These are phyloP conservation scores for Apocheima hispidaria DNA, from an alignment of 2,888 invertebrate genomes.

Conservation along the genomic window DNA sequence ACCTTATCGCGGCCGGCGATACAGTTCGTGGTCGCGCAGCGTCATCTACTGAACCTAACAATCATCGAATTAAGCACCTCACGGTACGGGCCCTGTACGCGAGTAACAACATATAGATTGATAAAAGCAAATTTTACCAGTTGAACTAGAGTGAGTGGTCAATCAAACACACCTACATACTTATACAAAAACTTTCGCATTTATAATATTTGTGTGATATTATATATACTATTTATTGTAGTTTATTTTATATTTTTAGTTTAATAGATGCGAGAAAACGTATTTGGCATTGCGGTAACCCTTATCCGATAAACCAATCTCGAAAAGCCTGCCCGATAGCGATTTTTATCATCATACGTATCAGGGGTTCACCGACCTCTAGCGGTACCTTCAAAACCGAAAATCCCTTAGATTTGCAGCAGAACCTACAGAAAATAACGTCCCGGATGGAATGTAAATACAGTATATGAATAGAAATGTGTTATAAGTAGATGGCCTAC, in stretches of 20 bases:
- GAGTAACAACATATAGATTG: too few relatives aligned
- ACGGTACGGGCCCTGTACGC: too few relatives aligned
- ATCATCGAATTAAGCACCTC: too few relatives aligned
- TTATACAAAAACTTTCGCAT: neutral
- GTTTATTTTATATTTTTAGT: too few relatives aligned
- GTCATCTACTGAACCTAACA: too few relatives aligned
- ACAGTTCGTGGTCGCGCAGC: too few relatives aligned
- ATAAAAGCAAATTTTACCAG: too few relatives aligned
- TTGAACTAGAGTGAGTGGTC: too few relatives aligned
- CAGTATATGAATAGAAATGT: conserved; percentile 84
- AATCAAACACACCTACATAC: too few relatives aligned
- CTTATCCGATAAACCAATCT: conserved; percentile 29
- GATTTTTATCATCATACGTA: conserved; percentile 51
- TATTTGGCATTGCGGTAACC: conserved; percentile 9
- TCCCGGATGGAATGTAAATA: conserved; percentile 81
- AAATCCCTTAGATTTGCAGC: conserved; percentile 57
- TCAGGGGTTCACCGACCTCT: conserved; percentile 43
- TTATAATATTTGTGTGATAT: too few relatives aligned
- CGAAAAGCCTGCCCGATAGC: conserved; percentile 47
- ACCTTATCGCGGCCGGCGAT: too few relatives aligned
- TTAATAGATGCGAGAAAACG: conserved; percentile 1
- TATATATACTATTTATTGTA: too few relatives aligned
- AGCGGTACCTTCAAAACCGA: conserved; percentile 52
- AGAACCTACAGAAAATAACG: conserved; percentile 68
- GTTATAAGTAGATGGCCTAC: conserved; percentile 74